phyloP scores from a whole-genome alignment of 2,113 vertebrate genomes.

The Pao palembangensis region DNA sequence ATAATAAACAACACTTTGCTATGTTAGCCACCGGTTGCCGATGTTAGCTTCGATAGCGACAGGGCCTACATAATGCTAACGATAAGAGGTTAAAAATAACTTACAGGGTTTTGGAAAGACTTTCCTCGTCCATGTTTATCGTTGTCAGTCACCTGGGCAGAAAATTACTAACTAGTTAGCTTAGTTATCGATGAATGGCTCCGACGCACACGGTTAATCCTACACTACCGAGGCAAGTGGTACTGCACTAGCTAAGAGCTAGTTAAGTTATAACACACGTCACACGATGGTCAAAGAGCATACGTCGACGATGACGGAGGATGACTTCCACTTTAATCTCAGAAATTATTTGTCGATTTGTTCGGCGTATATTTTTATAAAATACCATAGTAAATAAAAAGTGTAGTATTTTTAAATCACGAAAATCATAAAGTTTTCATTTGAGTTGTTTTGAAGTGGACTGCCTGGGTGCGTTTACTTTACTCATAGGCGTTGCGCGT shows the following conservation, averaged over 20 bases:
- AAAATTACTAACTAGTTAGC: constrained; percentile 20
- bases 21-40: constrained; percentile 32
- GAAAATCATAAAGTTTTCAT: not conserved
- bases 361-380: no score
- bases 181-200: constrained; percentile 23
- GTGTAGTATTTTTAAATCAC: not conserved
- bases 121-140: constrained; percentile 76
- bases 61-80: constrained; percentile 1
- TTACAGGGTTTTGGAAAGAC: constrained; percentile 76
- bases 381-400: no score
- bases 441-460: constrained; percentile 39
- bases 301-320: not conserved
- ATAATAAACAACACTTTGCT: not conserved
- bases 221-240: no score
- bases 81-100: constrained; percentile 31
- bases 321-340: constrained; percentile 16
- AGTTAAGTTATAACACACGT: no score
- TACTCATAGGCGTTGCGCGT: constrained; percentile 3
- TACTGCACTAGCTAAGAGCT: no score
- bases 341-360: no score
- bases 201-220: constrained; percentile 7
- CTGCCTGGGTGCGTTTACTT: constrained; percentile 24
- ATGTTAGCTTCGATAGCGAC: constrained; percentile 9
- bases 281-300: not conserved
- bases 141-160: constrained; percentile 5